phyloP scores from a whole-genome alignment of 2,797 vertebrate genomes.

The Hipposideros larvatus region DNA sequence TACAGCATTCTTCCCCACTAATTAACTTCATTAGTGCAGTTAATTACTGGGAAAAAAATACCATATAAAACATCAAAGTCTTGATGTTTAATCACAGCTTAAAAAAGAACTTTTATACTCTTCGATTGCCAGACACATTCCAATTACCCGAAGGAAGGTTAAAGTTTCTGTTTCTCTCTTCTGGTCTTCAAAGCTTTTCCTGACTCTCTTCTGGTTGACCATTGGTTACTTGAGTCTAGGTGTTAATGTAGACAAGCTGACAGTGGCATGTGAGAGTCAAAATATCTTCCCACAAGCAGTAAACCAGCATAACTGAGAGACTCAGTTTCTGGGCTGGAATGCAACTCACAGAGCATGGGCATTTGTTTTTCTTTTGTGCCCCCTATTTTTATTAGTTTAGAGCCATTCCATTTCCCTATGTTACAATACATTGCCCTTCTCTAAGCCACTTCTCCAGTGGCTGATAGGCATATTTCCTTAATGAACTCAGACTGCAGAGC shows the following conservation, averaged over 20 bases:
- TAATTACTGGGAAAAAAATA: conserved; percentile 87
- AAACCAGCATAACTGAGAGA: background rate
- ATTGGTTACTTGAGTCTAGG: conserved; percentile 53
- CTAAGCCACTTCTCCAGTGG: background rate
- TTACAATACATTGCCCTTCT: background rate
- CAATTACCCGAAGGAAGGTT: conserved; percentile 78
- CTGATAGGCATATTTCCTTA: background rate
- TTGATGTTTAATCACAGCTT: conserved; percentile 87
- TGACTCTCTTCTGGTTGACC: conserved; percentile 43
- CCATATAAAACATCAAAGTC: conserved; percentile 88
- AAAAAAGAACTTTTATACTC: conserved; percentile 84
- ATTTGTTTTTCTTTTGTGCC: conserved; percentile 1
- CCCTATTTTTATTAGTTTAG: background rate
- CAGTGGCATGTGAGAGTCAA: background rate
- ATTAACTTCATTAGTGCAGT: conserved; percentile 88
- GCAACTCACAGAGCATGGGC: background rate
- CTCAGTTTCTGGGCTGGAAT: background rate
- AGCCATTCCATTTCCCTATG: background rate
- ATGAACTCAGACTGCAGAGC: background rate
- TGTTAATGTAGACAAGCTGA: conserved; percentile 63
- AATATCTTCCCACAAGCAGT: background rate
- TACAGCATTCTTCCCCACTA: conserved; percentile 84
- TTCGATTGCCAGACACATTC: conserved; percentile 81
- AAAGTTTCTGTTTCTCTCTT: conserved; percentile 71
- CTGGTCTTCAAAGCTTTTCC: conserved; percentile 66